phyloP scores from a whole-genome alignment of 2,113 vertebrate genomes.

The Rousettus leschenaultii region DNA sequence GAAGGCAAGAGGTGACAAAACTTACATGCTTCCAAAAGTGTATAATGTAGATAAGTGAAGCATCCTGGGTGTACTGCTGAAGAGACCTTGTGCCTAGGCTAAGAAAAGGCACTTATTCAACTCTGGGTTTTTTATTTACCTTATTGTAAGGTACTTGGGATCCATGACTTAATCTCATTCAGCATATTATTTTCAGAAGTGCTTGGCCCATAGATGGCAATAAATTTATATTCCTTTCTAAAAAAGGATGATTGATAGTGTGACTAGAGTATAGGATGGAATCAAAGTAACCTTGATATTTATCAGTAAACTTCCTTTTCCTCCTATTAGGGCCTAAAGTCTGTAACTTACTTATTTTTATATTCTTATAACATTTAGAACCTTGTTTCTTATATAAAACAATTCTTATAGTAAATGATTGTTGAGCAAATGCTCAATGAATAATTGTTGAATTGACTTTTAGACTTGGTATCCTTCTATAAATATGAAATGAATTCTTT shows the following conservation, averaged over 20 bases:
- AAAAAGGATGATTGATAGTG: conserved; percentile 10
- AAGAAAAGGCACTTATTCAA: neutral
- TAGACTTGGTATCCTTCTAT: conserved; percentile 20
- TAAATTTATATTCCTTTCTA: neutral
- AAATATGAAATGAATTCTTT: conserved; percentile 46
- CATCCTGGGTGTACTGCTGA: neutral
- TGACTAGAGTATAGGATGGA: neutral
- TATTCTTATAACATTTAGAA: conserved; percentile 21
- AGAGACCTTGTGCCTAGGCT: neutral
- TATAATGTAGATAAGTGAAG: neutral
- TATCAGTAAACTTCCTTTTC: neutral
- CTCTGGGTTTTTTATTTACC: neutral
- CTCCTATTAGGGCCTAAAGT: neutral
- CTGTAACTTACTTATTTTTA: conserved; percentile 39
- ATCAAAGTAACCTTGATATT: neutral
- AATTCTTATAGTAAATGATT: neutral
- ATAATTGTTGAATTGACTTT: conserved; percentile 44
- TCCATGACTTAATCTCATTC: neutral
- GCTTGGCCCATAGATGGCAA: neutral
- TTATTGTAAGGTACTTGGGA: neutral
- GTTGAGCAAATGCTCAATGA: conserved; percentile 36
- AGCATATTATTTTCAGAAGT: neutral
- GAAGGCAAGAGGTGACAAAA: neutral
- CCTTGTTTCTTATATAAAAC: neutral
- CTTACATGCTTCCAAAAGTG: neutral